These are phyloP conservation scores for Biston stratarius DNA, from an alignment of 2,888 invertebrate species.

Conservation along the genomic window DNA sequence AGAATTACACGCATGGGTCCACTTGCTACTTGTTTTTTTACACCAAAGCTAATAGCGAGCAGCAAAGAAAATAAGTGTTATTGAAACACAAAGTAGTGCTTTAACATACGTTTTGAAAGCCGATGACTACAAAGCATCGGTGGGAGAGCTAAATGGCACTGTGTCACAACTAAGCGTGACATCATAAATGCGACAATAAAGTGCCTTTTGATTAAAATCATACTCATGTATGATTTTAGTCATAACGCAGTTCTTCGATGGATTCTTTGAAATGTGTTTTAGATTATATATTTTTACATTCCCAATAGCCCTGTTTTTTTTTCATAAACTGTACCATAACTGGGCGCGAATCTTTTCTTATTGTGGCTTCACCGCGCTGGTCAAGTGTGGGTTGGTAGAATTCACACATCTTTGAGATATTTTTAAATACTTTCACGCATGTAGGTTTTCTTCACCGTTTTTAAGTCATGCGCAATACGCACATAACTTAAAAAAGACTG, in stretches of 20 bases:
- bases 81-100: conserved; percentile 61
- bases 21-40: conserved; percentile 62
- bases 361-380: no score
- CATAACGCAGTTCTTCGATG: conserved; percentile 22
- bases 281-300: conserved; percentile 33
- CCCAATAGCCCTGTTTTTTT: conserved; percentile 32
- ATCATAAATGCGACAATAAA: conserved; percentile 28
- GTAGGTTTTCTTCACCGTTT: no score
- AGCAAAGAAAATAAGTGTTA: conserved; percentile 65
- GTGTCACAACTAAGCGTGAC: conserved; percentile 50
- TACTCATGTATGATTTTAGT: background rate
- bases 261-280: conserved; percentile 28
- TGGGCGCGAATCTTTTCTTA: no score
- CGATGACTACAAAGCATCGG: conserved; percentile 62
- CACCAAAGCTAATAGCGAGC: conserved; percentile 62
- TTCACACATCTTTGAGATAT: no score
- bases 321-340: no score
- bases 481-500: no score
- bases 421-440: no score
- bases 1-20: conserved; percentile 66
- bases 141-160: conserved; percentile 59
- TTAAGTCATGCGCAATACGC: no score
- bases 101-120: conserved; percentile 66
- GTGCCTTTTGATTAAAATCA: conserved; percentile 26
- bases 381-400: no score